Evolutionary conservation across 2,113 vertebrate genomes (phyloP).

Genomic region (Pseudopipra pipra): DNA sequence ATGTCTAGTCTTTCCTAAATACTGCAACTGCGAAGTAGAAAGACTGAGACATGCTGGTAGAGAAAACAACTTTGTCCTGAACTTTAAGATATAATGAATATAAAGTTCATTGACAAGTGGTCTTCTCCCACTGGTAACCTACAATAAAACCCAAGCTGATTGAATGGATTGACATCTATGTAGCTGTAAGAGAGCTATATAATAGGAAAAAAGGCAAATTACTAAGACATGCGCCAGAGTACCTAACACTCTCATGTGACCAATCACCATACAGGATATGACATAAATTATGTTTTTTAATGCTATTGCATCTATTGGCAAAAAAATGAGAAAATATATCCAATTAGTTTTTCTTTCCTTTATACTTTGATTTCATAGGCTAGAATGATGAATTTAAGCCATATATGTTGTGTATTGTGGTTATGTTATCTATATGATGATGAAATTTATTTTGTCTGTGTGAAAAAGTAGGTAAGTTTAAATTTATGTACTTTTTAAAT

Average conservation of each 20-base stretch:
- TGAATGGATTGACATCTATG: not conserved
- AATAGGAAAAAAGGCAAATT: not conserved
- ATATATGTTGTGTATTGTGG: not conserved
- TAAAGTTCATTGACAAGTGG: not conserved
- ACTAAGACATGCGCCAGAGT: not conserved
- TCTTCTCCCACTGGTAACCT: conserved; percentile 1
- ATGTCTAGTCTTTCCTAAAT: conserved; percentile 38
- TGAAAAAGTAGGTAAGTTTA: not conserved
- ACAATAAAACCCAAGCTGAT: not conserved
- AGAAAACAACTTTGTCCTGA: not conserved
- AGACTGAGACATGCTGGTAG: not conserved
- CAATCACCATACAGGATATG: not conserved
- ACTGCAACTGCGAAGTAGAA: not conserved
- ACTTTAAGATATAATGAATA: not conserved
- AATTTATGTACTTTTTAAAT: not conserved
- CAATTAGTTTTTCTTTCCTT: not conserved
- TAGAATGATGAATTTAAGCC: not conserved
- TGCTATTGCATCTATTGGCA: not conserved
- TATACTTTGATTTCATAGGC: not conserved
- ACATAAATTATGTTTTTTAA: not conserved
- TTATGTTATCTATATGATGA: not conserved
- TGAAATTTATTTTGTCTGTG: not conserved
- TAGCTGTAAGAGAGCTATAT: not conserved
- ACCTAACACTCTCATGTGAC: not conserved
- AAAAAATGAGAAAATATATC: not conserved